Base-by-base conservation (phyloP, 2,113 vertebrate species). In the Prunella fulvescens region DNA sequence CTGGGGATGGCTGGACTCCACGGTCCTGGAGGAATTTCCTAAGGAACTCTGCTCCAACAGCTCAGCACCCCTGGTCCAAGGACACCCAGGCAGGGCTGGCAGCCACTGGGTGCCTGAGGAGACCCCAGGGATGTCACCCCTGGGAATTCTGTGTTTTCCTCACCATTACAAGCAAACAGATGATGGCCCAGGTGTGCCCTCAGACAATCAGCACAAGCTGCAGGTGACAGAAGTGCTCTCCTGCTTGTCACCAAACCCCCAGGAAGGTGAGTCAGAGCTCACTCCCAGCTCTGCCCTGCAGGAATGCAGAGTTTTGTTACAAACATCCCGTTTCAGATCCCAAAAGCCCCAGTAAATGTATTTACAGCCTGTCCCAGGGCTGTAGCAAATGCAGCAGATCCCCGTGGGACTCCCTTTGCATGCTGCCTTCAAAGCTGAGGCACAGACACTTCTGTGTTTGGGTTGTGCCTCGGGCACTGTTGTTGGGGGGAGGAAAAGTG, bases 401-500 rank as follows among this genome's bases (percentile, higher is more conserved):
- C 93, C 89, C 3, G 10, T 1, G 62, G 87, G 67, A 24, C 65
- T 54, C 60, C 78, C 56, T 48, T 73, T 70, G 86, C 25, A 0
- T 8, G 72, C 92, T 50, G 6, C 4, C 74, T 71, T 91, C 84
- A 90, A 93, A 96, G 88, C 2, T 1, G 62, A 74, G 67, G 54
- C 87, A 5, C 84, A 95, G 92, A 13, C 76, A 26, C 16, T 16
- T 64, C 84, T 92, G 84, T 67, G 94, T 28, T 12, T 0, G 84
- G 86, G 84, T 9, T 93, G 10, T 80, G 94, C 96, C 96, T 96
- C 45, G 91, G 96, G 96, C 96, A 3, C 90, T 81, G 54, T 12
- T 39, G 33, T 0, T 24, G 42, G 35, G 35, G 28, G 31, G 3
- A 45, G 48, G 35, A 54, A 10, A n/a, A 82, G 81, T 20, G 72